Evolutionary conservation across 1,140 invertebrate species (phyloP).

Genomic region (Drosophila tropicalis): DNA sequence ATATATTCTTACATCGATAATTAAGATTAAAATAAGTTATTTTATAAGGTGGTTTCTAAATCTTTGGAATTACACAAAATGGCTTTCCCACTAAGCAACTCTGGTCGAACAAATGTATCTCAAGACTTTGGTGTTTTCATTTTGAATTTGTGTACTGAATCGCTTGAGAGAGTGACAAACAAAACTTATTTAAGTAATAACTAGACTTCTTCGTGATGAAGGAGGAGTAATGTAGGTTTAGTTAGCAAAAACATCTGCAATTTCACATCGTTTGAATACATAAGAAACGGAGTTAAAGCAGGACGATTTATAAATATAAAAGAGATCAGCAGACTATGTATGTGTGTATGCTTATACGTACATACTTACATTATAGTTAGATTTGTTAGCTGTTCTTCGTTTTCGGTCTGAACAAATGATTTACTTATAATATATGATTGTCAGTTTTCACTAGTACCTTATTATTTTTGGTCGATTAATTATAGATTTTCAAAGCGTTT

Average conservation of each 20-base stretch:
- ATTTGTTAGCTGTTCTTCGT: neutral
- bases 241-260: neutral
- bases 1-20: neutral
- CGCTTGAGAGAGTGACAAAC: neutral
- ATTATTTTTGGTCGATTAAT: constrained; percentile 12
- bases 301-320: neutral
- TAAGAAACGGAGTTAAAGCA: neutral
- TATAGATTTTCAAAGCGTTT: constrained; percentile 6
- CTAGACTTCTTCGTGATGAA: neutral
- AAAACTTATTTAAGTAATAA: neutral
- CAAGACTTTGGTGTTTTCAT: neutral
- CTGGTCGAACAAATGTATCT: neutral
- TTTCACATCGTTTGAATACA: neutral
- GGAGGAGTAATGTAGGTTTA: neutral
- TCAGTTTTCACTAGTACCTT: neutral
- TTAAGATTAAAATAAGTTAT: constrained; percentile 11
- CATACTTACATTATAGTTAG: constrained; percentile 1
- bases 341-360: constrained; percentile 3
- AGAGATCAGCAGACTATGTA: neutral
- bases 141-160: neutral
- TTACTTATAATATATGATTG: neutral
- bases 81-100: neutral
- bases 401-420: neutral
- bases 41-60: constrained; percentile 2
- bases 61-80: constrained; percentile 10